Base-by-base conservation (phyloP, 2,888 invertebrate genomes). In the Taphrorychus bicolor region DNA sequence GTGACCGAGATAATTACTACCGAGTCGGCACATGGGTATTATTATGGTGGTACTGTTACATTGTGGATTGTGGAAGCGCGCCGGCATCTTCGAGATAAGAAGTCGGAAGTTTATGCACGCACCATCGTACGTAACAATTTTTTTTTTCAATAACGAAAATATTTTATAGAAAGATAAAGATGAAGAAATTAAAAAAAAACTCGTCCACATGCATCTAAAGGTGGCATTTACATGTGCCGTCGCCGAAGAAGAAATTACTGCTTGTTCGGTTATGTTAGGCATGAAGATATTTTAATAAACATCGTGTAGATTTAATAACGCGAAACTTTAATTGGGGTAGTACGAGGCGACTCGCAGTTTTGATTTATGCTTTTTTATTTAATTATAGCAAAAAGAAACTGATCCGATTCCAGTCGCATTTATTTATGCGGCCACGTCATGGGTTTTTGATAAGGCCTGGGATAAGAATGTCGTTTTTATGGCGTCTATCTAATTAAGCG, bases 1-100 rank as follows among this genome's bases (percentile, higher is more conserved):
- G 81, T 82, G 82, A 82, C 79, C 74, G 71, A 74, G 79, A 80
- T 81, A 79, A 81, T 82, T 81, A 80, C 76, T 45, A 17, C 14
- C 45, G 45, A 17, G 16, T 60, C 69, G 59, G 75, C 73, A 74
- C 74, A 45, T 45, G 45, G 45, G 45, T 45, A 45, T 45, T 45
- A 74, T 77, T 71, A 49, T 77, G 74, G 77, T 70, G 22, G 78
- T 79, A 80, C 81, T 81, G 80, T 80, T 81, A 82, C 79, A 78
- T 78, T 78, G 78, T 79, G 75, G 73, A 78, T 78, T 78, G 78
- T 79, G 75, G 73, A 73, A 72, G 71, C 61, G 70, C 65, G 70
- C 69, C 73, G 56, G 59, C 51, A 51, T 51, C 51, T 21, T 18
- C 19, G 32, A 32, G 32, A 32, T 11, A 45, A 45, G 54, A 49